phyloP scores from a whole-genome alignment of 2,797 vertebrate genomes.

The Protonibea diacanthus region DNA sequence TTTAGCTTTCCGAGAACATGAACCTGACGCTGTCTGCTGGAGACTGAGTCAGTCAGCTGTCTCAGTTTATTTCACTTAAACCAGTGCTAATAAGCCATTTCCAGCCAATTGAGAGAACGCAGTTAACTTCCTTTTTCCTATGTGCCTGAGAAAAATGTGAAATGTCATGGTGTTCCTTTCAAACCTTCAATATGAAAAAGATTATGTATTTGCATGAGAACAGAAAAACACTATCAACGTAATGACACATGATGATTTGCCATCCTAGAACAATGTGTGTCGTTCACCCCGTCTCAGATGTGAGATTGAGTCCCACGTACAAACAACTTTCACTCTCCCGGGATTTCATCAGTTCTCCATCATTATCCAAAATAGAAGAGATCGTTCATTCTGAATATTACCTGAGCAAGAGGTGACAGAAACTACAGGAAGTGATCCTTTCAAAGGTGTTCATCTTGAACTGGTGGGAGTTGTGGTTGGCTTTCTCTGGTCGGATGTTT shows the following conservation, averaged over 20 bases:
- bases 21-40: conserved; percentile 27
- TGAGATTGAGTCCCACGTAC: not conserved
- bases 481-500: conserved; percentile 92
- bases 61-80: conserved; percentile 26
- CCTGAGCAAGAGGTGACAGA: conserved; percentile 93
- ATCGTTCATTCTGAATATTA: conserved; percentile 62
- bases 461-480: conserved; percentile 90
- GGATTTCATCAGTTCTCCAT: conserved; percentile 5
- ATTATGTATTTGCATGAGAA: conserved; percentile 27
- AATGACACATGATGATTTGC: conserved; percentile 14
- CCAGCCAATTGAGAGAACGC: not conserved
- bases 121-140: not conserved
- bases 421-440: conserved; percentile 90
- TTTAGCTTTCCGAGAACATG: conserved; percentile 43
- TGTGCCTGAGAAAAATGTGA: conserved; percentile 25
- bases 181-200: conserved; percentile 21
- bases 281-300: not conserved
- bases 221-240: not conserved
- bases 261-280: not conserved
- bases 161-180: conserved; percentile 35
- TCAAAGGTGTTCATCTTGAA: conserved; percentile 96
- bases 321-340: not conserved
- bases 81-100: conserved; percentile 25
- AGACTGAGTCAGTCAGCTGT: conserved; percentile 4
- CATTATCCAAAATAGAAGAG: not conserved